Percentiles rank a stretch among this genome's conserved stretches.
phyloP scores from a whole-genome alignment of 2,113 vertebrate genomes.

The Chloropsis hardwickii region DNA sequence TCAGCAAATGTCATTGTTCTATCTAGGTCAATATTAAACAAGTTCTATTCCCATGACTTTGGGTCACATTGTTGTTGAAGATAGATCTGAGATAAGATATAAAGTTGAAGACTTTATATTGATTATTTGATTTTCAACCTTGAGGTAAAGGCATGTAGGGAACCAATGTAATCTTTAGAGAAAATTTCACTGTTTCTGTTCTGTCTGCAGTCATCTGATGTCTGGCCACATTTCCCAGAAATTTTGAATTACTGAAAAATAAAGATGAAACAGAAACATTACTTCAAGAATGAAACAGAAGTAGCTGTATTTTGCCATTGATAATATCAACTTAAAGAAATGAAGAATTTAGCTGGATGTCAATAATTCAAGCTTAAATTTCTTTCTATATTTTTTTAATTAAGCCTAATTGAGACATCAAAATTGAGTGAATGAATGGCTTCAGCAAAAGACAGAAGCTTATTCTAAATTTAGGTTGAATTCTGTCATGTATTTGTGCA shows the following conservation, averaged over 20 bases:
- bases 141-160: background rate
- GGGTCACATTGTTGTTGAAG: background rate
- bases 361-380: background rate
- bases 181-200: background rate
- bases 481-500: background rate
- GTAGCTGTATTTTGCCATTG: background rate
- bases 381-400: background rate
- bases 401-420: background rate
- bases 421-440: background rate
- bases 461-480: background rate
- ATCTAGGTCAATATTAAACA: background rate
- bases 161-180: background rate
- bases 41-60: background rate
- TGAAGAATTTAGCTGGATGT: background rate
- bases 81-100: slow-evolving; percentile 34
- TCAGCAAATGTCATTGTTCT: background rate
- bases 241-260: background rate
- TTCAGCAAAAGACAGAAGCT: background rate
- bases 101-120: slow-evolving; percentile 7
- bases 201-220: background rate
- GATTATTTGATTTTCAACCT: slow-evolving; percentile 41
- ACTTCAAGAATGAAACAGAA: background rate
- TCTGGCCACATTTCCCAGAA: background rate
- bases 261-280: background rate
- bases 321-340: background rate